Base-by-base conservation (phyloP, 2,888 invertebrate species). In the Pandemis heparana region DNA sequence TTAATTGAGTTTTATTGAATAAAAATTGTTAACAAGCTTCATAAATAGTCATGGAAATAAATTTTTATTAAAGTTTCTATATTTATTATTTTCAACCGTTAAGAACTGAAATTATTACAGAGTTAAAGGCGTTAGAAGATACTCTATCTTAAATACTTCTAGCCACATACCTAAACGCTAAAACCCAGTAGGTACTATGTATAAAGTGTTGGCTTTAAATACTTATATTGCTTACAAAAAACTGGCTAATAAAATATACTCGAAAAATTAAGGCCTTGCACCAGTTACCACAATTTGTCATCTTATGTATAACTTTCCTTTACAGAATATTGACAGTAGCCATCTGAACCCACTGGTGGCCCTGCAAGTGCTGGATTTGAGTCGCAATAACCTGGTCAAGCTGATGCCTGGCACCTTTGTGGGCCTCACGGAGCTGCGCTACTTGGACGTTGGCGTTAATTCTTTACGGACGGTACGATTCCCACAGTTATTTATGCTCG, bases 401-500 rank as follows among this genome's bases (percentile, higher is more conserved):
- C 95, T 98, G 69, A 96, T 97, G 0, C 96, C 97, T 0, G 97
- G 97, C 74, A 97, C 97, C 0, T 98, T 98, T 87, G 95, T 96
- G 12, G 97, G 97, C 3, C 94, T 98, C 69, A 95, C 95, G 7
- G 95, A 96, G 70, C 89, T 98, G 18, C 95, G 96, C 71, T 96
- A 96, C 82, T 94, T 98, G 77, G 97, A 98, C 83, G 95, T 98
- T 14, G 97, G 98, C 77, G 96, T 98, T 46, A 98, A 98, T 86
- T 97, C 97, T 3, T 91, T 98, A 61, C 95, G 98, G 86, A 98
- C 98, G 81, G 98, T 98, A 93, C 95, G 96, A 95, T 77, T 53
- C 18, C 18, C 14, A 9, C 51, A 7, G 18, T 16, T 16, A 3
- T 18, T 18, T 8, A 16, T 10, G 12, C 43, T 16, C 51, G 39